These are phyloP conservation scores for Catalaphyllia jardinei DNA, from an alignment of 64 coral and sea anemone species.

Conservation along the genomic window DNA sequence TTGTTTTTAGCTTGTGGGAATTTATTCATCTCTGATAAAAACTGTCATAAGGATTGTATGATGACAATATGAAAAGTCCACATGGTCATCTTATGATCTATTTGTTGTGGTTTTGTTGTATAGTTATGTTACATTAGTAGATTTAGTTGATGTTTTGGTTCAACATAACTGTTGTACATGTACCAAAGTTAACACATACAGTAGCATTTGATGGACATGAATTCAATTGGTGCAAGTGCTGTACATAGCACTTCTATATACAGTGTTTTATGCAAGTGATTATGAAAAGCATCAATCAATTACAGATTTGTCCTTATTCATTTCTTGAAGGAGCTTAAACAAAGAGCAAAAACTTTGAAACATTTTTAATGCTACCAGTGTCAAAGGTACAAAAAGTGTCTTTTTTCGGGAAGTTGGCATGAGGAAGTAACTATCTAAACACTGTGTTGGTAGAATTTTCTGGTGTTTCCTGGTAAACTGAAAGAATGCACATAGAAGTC, in stretches of 20 bases:
- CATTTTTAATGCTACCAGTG: no score
- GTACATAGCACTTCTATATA: no score
- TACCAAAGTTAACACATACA: not conserved
- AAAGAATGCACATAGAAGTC: no score
- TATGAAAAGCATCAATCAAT: no score
- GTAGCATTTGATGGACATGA: not conserved
- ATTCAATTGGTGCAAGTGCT: not conserved
- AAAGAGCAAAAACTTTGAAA: no score
- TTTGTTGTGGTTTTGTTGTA: conserved; percentile 19
- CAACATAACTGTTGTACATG: not conserved
- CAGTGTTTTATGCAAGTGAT: no score
- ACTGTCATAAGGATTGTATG: not conserved
- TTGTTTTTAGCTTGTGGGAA: not conserved
- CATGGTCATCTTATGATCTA: not conserved
- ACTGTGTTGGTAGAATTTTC: not conserved
- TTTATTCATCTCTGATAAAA: not conserved
- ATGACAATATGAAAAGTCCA: not conserved
- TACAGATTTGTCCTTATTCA: no score
- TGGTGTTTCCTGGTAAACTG: no score
- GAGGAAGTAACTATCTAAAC: no score
- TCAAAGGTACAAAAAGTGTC: no score
- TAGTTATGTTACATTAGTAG: not conserved
- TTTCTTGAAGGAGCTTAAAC: no score
- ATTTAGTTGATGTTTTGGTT: not conserved
- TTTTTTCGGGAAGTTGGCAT: not conserved